phyloP scores from a whole-genome alignment of 2,113 vertebrate species.

The Australoheros scitulus region DNA sequence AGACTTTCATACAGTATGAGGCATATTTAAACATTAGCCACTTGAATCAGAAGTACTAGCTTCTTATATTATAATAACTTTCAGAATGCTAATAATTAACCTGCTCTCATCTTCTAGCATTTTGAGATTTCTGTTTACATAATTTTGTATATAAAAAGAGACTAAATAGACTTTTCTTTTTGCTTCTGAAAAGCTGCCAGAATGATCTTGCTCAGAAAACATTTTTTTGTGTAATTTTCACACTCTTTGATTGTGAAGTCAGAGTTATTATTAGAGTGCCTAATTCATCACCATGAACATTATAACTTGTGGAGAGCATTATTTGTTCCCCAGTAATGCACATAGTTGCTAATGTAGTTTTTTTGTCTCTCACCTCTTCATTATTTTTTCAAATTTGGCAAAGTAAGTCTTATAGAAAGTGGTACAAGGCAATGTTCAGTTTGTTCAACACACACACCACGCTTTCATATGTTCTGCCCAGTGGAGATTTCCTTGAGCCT shows the following conservation, averaged over 20 bases:
- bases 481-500: neutral
- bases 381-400: neutral
- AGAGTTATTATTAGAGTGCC: neutral
- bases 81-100: neutral
- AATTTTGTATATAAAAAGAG: neutral
- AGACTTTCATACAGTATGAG: neutral
- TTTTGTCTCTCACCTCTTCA: neutral
- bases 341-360: neutral
- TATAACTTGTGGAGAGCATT: neutral
- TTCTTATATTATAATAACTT: neutral
- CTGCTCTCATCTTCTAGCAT: neutral
- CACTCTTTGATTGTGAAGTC: neutral
- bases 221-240: conserved; percentile 2
- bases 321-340: neutral
- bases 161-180: neutral
- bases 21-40: neutral
- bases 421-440: neutral
- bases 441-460: neutral
- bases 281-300: neutral
- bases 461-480: neutral
- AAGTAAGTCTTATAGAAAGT: neutral
- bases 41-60: neutral
- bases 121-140: neutral
- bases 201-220: neutral
- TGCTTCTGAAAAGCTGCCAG: neutral